Evolutionary conservation across 1,140 invertebrate species (phyloP), one percentile per base, ranked within the genome.

Genomic region (Bursaphelenchus mucronatus): DNA sequence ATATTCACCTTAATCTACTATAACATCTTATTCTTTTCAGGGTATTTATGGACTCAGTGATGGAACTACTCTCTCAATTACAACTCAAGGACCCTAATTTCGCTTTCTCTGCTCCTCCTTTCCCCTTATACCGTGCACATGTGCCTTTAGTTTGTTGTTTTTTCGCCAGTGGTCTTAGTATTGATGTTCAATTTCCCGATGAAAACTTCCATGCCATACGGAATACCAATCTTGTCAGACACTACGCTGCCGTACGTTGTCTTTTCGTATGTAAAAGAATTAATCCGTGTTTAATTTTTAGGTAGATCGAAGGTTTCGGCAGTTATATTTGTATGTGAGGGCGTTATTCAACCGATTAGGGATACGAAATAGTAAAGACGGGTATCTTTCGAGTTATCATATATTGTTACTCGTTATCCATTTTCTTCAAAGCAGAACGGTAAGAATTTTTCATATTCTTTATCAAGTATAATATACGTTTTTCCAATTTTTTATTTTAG

Each of bases 321-420:
- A 41, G 17, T 9, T 69, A 8, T 71, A 71, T 40, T 50, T 51
- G 11, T 69, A 46, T 40, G 21, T 69, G 71, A 40, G 53, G 15
- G 63, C 8, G 41, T 8, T 71, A n/a, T 68, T 43, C 69, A 49
- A 41, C 6, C 41, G 10, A 40, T 51, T 71, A 47, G 68, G 68
- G 9, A 39, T 69, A 10, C 65, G 58, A 46, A 70, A 69, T 54
- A 73, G 69, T 39, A 69, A 71, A 59, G 67, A 68, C 11, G 68
- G 68, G 4, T 54, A 73, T 21, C 50, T 69, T 17, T 69, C 68
- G 39, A 69, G 68, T 15, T 69, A 69, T 46, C 68, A 69, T 30
- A 21, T 73, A 17, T 17, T 69, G 40, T 19, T 69, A 50, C 54
- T 69, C 15, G 58, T 63, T 40, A 53, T 69, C 43, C 68, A 69